Evolutionary conservation across 2,888 invertebrate species (phyloP), one percentile per base, ranked within the genome.

Genomic region (Melitaea athalia): DNA sequence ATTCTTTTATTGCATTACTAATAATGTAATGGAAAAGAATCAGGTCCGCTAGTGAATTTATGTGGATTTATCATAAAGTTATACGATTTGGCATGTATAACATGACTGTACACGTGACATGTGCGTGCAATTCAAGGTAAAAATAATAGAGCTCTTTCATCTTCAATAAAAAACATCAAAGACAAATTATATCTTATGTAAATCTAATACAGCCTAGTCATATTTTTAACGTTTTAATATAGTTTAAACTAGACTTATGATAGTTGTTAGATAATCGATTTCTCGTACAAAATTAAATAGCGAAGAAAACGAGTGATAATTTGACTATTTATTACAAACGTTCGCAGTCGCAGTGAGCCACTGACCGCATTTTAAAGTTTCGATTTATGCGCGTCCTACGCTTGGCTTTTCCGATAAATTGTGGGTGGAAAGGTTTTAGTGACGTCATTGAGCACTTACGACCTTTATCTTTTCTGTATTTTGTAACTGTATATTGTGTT

Each of bases 391-490:
- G 84, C 86, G 82, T 49, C 85, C 80, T 78, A 79, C 79, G 75
- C 73, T 70, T 67, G 72, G 68, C 64, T 68, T 75, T 70, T 73
- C 72, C 73, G 75, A 75, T 72, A 71, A 71, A 71, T 67, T 71
- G 89, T 88, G 80, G 88, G 90, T 78, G 89, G 83, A 81, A 88
- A 90, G 88, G 89, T 87, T 86, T 76, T 72, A 75, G 77, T 88
- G 87, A 86, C 88, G 86, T 87, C 87, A 88, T 72, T 52, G 57
- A 45, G 43, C 45, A 70, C 53, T 64, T 57, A 47, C 59, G 59
- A 65, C 63, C 62, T 65, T 63, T 62, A 17, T 17, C 49, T 43
- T 53, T 61, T 43, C 57, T 50, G 43, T 67, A 42, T n/a, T n/a
- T n/a, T n/a, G n/a, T n/a, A 17, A 17, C 33, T 8, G 14, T 59